These are phyloP conservation scores for Paralichthys olivaceus DNA, from an alignment of 2,113 vertebrate genomes.

Conservation along the genomic window DNA sequence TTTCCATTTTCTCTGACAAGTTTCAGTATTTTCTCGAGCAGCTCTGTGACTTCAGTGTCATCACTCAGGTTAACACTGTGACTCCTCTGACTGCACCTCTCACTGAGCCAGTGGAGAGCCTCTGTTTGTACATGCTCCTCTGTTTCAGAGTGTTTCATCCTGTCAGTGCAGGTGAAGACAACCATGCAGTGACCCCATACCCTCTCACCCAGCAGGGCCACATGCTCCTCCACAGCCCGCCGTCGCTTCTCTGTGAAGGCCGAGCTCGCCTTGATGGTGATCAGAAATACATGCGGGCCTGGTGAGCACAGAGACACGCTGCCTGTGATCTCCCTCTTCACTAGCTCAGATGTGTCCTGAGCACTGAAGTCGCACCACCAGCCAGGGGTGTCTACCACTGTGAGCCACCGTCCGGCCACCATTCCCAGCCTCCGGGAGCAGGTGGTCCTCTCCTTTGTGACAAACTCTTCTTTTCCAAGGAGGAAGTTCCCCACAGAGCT, in stretches of 20 bases:
- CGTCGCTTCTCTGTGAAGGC: constrained; percentile 63
- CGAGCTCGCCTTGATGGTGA: constrained; percentile 67
- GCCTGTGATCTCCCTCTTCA: constrained; percentile 70
- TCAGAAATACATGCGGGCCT: constrained; percentile 77
- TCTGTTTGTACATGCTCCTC: constrained; percentile 7
- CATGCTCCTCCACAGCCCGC: constrained; percentile 74
- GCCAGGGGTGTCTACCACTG: constrained; percentile 79
- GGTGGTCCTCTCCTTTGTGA: constrained; percentile 68
- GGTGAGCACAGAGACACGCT: constrained; percentile 69
- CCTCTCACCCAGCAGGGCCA: constrained; percentile 69
- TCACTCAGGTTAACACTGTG: constrained; percentile 40
- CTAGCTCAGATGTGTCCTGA: constrained; percentile 60
- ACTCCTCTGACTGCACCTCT: constrained; percentile 68
- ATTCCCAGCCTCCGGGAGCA: constrained; percentile 63
- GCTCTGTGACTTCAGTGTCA: constrained; percentile 5
- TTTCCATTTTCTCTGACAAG: constrained; percentile 56
- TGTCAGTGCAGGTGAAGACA: constrained; percentile 52
- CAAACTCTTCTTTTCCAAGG: constrained; percentile 76
- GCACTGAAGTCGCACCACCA: constrained; percentile 78
- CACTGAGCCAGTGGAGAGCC: constrained; percentile 59
- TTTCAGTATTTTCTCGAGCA: constrained; percentile 67
- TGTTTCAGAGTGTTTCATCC: not conserved
- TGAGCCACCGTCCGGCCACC: constrained; percentile 54
- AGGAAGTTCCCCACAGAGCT: constrained; percentile 72
- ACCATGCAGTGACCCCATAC: constrained; percentile 75